These are phyloP conservation scores for Patiria pectinifera DNA, from an alignment of 53 echinoderm and acorn worm species.

Conservation along the genomic window DNA sequence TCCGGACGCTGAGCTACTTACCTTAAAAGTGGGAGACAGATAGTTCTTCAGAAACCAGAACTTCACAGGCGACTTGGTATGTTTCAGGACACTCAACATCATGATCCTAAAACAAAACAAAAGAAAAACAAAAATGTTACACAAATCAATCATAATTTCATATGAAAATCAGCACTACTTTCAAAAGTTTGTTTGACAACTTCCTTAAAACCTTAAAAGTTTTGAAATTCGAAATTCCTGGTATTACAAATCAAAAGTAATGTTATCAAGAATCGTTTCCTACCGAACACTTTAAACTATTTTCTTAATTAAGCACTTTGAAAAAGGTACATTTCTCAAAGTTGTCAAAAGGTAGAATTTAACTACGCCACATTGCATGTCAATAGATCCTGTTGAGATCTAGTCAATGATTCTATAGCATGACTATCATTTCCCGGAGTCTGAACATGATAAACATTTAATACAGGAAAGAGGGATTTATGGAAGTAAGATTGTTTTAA, in stretches of 20 bases:
- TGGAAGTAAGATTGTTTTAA: not conserved
- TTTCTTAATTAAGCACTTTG: too few relatives aligned
- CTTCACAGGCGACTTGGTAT: constrained; percentile 97
- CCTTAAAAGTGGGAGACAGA: constrained; percentile 95
- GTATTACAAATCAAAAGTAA: not conserved
- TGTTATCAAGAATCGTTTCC: not conserved
- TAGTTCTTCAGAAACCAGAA: constrained; percentile 99
- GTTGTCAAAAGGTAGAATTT: too few relatives aligned
- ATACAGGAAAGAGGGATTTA: not conserved
- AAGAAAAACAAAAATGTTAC: not conserved
- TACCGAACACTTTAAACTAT: too few relatives aligned
- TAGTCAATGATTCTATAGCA: too few relatives aligned
- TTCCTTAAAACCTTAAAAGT: not conserved
- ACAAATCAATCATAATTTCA: not conserved
- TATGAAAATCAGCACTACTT: not conserved
- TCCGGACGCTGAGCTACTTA: constrained; percentile 9
- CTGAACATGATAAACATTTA: too few relatives aligned
- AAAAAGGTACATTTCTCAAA: too few relatives aligned
- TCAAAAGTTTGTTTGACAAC: not conserved
- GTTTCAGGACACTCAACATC: constrained; percentile 96
- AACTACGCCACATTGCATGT: too few relatives aligned
- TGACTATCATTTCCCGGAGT: too few relatives aligned
- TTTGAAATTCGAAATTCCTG: too few relatives aligned
- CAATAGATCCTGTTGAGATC: too few relatives aligned
- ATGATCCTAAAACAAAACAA: constrained; percentile 78